Percentiles rank a stretch among this genome's conserved stretches.
Conservation (phyloP, 2,113 vertebrate genomes). For the Scomber colias region DNA sequence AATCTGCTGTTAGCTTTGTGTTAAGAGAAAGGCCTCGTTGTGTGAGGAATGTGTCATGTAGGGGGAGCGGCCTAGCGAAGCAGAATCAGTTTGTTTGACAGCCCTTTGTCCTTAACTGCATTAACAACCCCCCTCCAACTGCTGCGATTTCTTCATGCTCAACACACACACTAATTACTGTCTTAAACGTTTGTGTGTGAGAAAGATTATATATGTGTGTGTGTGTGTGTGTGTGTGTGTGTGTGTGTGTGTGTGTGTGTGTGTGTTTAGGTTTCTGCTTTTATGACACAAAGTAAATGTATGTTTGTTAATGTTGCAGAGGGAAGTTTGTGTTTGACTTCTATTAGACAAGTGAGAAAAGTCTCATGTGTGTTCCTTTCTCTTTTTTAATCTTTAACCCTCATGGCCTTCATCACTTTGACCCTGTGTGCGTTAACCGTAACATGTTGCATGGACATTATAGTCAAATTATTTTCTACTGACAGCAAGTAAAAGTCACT, state of each 20-base stretch:
- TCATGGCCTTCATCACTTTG: no score
- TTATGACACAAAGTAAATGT: background rate
- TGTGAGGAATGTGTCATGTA: conserved; percentile 59
- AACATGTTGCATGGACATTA: no score
- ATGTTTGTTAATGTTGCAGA: background rate
- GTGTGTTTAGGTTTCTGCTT: no score
- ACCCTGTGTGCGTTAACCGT: no score
- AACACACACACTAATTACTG: conserved; percentile 66
- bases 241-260: background rate
- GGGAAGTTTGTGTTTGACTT: background rate
- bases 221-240: no score
- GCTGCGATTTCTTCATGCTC: conserved; percentile 57
- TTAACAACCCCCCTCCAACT: conserved; percentile 39
- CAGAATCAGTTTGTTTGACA: conserved; percentile 75
- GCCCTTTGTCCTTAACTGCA: conserved; percentile 71
- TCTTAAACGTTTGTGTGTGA: background rate
- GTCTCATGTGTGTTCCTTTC: background rate
- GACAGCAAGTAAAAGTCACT: no score
- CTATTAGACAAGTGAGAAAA: background rate
- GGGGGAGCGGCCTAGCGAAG: conserved; percentile 34
- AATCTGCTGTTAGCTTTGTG: background rate
- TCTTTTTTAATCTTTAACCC: no score
- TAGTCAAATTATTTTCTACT: no score
- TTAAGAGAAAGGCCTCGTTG: background rate
- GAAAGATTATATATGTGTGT: background rate